Evolutionary conservation across 1,140 invertebrate species (phyloP).

Genomic region (Cardiocondyla obscurior): DNA sequence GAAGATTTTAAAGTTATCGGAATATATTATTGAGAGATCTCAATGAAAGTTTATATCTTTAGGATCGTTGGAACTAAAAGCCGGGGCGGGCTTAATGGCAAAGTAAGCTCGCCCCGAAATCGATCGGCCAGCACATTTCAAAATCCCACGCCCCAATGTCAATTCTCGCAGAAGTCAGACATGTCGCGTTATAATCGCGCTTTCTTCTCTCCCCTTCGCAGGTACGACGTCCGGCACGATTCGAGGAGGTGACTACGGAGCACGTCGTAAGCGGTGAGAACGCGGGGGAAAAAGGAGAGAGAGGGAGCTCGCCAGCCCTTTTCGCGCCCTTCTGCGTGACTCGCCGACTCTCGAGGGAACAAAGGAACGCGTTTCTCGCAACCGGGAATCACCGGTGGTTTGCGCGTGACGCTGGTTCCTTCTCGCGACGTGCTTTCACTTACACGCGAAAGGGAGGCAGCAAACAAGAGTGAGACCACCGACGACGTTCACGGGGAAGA

Average conservation of each 20-base stretch:
- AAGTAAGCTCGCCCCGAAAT: background rate
- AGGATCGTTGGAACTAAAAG: conserved; percentile 8
- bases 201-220: conserved; percentile 16
- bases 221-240: conserved; percentile 56
- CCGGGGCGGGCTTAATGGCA: background rate
- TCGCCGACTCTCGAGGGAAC: conserved; percentile 11
- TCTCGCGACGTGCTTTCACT: conserved; percentile 35
- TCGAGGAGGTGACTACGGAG: conserved; percentile 53
- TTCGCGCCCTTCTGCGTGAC: conserved; percentile 17
- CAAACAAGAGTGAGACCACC: background rate
- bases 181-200: conserved; percentile 16
- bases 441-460: background rate
- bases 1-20: conserved; percentile 19
- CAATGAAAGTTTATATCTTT: background rate
- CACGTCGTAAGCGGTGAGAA: conserved; percentile 45
- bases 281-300: background rate
- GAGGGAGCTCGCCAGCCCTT: conserved; percentile 27
- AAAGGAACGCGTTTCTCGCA: background rate
- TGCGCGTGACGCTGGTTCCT: background rate
- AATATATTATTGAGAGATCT: conserved; percentile 33
- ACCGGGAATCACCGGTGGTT: background rate
- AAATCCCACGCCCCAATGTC: background rate
- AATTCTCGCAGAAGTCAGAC: background rate
- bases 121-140: background rate
- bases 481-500: conserved; percentile 38